Base-by-base conservation (phyloP, 2,797 vertebrate species). In the Neomorphus geoffroyi region DNA sequence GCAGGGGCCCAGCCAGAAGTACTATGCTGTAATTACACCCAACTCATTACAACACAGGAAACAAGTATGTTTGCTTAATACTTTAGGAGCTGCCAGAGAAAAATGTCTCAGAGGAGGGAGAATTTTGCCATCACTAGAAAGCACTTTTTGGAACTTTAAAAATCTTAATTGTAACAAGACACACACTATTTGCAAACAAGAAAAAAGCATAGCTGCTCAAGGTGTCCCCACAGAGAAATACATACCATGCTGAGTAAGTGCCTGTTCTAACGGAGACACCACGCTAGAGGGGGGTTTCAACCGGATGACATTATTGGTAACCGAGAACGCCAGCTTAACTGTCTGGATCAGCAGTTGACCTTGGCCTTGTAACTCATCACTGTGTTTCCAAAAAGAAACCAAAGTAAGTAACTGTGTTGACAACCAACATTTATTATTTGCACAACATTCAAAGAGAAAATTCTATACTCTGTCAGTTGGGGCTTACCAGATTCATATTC, bases 331-430 rank as follows among this genome's bases (percentile, higher is more conserved):
- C 97, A 99, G 96, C 94, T 99, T 99, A 46, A 99, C 99, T 0
- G 99, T 99, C 97, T 99, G 99, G 96, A 99, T 99, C 54, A 99
- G 98, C 93, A 99, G 98, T 91, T 99, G 99, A 50, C 99, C 99
- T 11, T 99, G 99, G 78, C 99, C 98, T 73, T 99, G 99, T 9
- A 98, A 98, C 51, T 99, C 99, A 71, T 98, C 98, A 88, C 99
- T 99, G 95, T 26, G 50, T 10, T 69, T 56, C 71, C 92, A 94
- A 92, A 93, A 51, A 87, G 85, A 96, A 96, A 96, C 32, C 74
- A 92, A 77, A 93, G 81, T 58, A 46, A 93, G 88, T 27, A 82
- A 41, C 4, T 18, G 56, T 18, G 35, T 1, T 64, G 41, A 60
- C 23, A 82, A 66, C 8, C 2, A 5, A 51, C 18, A 5, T 23